Conservation (phyloP, 1,140 invertebrate species). For the Tetramorium alpestre region DNA sequence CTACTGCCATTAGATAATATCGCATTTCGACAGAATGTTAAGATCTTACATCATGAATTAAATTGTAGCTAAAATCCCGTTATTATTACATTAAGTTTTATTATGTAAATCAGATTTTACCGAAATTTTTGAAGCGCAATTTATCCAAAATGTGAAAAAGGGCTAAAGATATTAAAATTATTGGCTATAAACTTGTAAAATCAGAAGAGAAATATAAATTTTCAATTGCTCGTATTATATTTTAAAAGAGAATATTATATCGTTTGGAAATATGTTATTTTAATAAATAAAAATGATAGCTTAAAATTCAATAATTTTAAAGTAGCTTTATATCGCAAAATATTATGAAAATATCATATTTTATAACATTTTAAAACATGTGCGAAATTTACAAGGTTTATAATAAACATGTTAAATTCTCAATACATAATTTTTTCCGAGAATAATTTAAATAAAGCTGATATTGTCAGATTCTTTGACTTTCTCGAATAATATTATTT, state of each 20-base stretch:
- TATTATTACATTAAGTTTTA: conserved; percentile 3
- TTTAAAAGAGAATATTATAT: neutral
- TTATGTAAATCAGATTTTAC: neutral
- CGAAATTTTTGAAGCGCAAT: neutral
- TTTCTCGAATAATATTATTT: neutral
- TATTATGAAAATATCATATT: neutral
- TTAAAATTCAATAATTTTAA: neutral
- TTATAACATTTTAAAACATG: neutral
- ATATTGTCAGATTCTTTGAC: neutral
- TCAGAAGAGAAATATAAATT: neutral
- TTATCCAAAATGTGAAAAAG: neutral
- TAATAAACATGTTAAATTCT: neutral
- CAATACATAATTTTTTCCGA: neutral
- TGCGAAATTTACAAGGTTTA: neutral
- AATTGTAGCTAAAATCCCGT: neutral
- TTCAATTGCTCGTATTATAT: neutral
- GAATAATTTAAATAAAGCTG: conserved; percentile 1
- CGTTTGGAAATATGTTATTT: neutral
- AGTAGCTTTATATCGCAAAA: neutral
- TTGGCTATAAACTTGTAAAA: neutral
- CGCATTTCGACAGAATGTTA: conserved; percentile 13
- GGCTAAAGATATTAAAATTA: neutral
- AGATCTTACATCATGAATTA: neutral
- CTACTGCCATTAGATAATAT: conserved; percentile 44
- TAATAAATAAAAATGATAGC: neutral